Percentiles rank a stretch among this genome's conserved stretches.
Evolutionary conservation across 2,113 vertebrate genomes (phyloP).

Genomic region (Chaetura pelagica): DNA sequence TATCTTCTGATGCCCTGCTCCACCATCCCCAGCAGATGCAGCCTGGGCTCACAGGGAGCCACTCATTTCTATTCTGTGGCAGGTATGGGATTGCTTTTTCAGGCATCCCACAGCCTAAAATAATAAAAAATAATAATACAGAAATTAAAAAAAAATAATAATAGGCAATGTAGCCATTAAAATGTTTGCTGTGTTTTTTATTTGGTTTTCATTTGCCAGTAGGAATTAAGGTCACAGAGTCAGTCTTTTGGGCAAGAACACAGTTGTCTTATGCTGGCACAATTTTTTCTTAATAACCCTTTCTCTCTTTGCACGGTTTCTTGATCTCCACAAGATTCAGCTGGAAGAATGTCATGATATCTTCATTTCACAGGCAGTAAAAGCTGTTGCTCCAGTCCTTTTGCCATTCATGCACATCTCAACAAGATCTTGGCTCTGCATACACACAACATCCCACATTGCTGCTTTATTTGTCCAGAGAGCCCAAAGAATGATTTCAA

Average conservation of each 20-base stretch:
- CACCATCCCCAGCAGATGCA: neutral
- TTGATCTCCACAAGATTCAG: neutral
- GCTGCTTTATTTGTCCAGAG: neutral
- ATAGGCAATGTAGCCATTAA: neutral
- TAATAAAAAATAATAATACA: too few relatives aligned
- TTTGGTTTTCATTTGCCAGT: neutral
- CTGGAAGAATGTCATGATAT: neutral
- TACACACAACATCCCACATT: too few relatives aligned
- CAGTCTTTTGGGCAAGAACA: neutral
- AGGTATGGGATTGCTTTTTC: neutral
- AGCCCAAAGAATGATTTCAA: neutral
- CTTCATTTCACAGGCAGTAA: neutral
- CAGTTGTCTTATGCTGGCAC: neutral
- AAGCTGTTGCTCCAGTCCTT: neutral
- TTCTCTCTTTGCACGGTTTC: neutral
- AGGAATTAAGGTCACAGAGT: neutral
- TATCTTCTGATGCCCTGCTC: neutral
- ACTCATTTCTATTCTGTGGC: neutral
- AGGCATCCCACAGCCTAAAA: neutral
- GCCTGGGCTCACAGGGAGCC: fast-evolving
- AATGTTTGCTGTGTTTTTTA: neutral
- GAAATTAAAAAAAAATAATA: neutral
- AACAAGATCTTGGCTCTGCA: neutral
- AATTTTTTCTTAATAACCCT: neutral
- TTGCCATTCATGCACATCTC: neutral